phyloP scores from a whole-genome alignment of 2,797 vertebrate species.

The Tamandua tetradactyla region DNA sequence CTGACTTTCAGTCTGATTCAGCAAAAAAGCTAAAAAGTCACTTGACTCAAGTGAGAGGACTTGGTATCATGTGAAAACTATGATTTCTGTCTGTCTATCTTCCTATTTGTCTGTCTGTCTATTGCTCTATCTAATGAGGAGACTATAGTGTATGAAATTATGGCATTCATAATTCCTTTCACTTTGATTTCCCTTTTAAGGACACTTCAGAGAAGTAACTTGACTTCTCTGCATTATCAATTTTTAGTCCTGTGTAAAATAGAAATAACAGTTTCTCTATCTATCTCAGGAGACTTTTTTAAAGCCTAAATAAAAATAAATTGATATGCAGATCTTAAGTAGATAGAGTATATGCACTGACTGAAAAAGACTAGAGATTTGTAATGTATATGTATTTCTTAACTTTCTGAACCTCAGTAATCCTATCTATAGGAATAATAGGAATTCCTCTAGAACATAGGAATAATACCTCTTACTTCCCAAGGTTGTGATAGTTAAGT shows the following conservation, averaged over 20 bases:
- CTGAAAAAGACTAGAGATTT: neutral
- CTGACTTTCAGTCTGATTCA: neutral
- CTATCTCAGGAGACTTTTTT: neutral
- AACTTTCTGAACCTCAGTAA: neutral
- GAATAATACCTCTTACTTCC: neutral
- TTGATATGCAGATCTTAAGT: neutral
- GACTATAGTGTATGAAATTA: neutral
- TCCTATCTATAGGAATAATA: neutral
- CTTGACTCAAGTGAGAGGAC: neutral
- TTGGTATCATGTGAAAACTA: neutral
- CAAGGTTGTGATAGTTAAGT: neutral
- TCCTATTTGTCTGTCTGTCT: neutral
- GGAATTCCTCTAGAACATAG: neutral
- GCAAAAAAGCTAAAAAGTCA: neutral
- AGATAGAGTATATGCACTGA: neutral
- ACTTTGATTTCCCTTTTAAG: conserved; percentile 6
- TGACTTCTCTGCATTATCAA: neutral
- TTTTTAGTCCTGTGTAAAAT: neutral
- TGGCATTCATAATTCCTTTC: neutral
- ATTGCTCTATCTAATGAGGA: neutral
- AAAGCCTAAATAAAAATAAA: conserved; percentile 29
- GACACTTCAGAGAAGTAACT: neutral
- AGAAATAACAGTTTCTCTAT: neutral
- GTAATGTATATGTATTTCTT: neutral
- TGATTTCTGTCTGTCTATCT: neutral